These are phyloP conservation scores for Mythimna ferrago DNA, from an alignment of 2,888 invertebrate genomes.

Conservation along the genomic window DNA sequence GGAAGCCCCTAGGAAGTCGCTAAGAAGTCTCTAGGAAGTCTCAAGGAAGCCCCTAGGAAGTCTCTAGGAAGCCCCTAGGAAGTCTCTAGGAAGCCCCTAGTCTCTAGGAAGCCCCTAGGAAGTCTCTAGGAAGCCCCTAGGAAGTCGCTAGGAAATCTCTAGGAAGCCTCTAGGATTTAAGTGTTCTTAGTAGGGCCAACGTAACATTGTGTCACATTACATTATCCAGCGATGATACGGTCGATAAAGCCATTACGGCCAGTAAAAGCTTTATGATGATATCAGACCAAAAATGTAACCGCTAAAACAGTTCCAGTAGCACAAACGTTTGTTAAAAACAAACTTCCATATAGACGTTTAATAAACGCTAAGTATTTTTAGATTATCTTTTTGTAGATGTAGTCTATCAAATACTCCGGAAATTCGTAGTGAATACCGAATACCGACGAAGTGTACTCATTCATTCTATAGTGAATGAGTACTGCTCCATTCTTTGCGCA, in stretches of 20 bases:
- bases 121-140: no score
- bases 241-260: neutral
- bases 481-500: constrained; percentile 25
- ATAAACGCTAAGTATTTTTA: constrained; percentile 6
- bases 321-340: neutral
- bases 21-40: no score
- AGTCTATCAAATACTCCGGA: constrained; percentile 19
- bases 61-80: no score
- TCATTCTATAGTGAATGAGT: constrained; percentile 22
- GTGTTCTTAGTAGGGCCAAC: neutral
- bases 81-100: no score
- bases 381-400: constrained; percentile 10
- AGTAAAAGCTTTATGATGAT: neutral
- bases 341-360: neutral
- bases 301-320: neutral
- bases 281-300: neutral
- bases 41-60: no score
- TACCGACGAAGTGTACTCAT: neutral
- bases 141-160: no score
- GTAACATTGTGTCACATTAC: neutral
- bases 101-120: no score
- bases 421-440: constrained; percentile 21
- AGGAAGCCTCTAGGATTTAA: no score
- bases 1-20: no score
- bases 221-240: neutral